These are phyloP conservation scores for Melanocharis versteri DNA, from an alignment of 2,113 vertebrate species.

Conservation along the genomic window DNA sequence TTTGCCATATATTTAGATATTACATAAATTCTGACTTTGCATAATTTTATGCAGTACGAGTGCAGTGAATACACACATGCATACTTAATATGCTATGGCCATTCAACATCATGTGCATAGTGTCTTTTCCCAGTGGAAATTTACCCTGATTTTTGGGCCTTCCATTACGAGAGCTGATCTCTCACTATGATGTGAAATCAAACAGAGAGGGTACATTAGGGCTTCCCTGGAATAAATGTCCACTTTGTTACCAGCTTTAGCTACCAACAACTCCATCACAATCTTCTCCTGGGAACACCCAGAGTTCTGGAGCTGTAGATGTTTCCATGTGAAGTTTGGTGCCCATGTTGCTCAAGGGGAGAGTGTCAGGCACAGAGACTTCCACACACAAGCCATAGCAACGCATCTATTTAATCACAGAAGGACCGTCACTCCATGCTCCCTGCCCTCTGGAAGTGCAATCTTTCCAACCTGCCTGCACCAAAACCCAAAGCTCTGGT, in stretches of 20 bases:
- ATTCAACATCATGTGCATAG: not conserved
- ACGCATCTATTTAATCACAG: not conserved
- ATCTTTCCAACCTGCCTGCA: not conserved
- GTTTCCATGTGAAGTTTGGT: not conserved
- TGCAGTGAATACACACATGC: not conserved
- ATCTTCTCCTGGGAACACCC: not conserved
- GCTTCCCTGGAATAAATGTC: not conserved
- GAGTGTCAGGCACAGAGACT: not conserved
- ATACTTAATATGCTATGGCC: not conserved
- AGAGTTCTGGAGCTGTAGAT: not conserved
- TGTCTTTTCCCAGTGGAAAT: not conserved
- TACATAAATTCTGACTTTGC: constrained; percentile 1
- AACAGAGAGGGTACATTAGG: not conserved
- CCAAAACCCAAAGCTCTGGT: not conserved
- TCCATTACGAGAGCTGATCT: not conserved
- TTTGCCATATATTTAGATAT: not conserved
- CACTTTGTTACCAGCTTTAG: not conserved
- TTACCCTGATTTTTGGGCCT: not conserved
- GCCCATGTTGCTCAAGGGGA: not conserved
- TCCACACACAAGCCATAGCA: not conserved
- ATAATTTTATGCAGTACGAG: not conserved
- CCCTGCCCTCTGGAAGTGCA: not conserved
- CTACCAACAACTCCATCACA: not conserved
- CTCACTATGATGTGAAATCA: not conserved
- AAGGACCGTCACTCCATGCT: not conserved